Evolutionary conservation across 2,797 vertebrate genomes (phyloP), one percentile per base, ranked within the genome.

Genomic region (Aratinga solstitialis): DNA sequence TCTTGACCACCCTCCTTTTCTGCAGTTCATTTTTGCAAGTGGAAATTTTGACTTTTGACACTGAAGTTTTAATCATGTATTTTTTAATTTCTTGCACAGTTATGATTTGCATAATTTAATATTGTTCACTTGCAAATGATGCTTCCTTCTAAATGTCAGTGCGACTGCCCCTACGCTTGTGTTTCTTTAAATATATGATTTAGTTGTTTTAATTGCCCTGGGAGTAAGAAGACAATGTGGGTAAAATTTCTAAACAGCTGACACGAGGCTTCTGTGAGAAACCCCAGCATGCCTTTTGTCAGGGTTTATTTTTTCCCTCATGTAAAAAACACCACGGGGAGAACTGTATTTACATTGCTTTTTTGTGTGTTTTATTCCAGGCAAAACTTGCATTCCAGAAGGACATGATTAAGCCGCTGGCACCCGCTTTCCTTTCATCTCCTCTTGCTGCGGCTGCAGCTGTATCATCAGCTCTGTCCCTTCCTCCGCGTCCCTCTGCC

Each of bases 361-460:
- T 36, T 90, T 78, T 93, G 36, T 93, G 59, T 93, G 62, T 88
- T 92, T 87, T 83, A 58, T 95, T 78, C 58, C 91, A 99, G 98
- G 98, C 98, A 90, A 99, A 99, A 91, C 98, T 99, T 27, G 98
- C 98, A 86, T 98, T 99, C 97, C 98, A 98, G 97, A 99, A 98
- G 94, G 98, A 99, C 86, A 95, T 99, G 97, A 98, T 98, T 87
- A 99, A 99, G 97, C 98, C 99, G 0, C 96, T 99, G 97, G 97
- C 99, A 54, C 98, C 99, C 5, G 98, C 99, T 72, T 98, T 99
- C 96, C 98, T 99, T 93, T 98, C 99, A 11, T 97, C 98, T 56
- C 97, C 98, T 8, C 98, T 99, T 67, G 98, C 98, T 13, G 97
- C 98, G 0, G 98, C 98, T 2, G 98, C 98, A 22, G 98, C 98